Base-by-base conservation (phyloP, 1,140 invertebrate genomes). In the Tetragnatha versicolor region DNA sequence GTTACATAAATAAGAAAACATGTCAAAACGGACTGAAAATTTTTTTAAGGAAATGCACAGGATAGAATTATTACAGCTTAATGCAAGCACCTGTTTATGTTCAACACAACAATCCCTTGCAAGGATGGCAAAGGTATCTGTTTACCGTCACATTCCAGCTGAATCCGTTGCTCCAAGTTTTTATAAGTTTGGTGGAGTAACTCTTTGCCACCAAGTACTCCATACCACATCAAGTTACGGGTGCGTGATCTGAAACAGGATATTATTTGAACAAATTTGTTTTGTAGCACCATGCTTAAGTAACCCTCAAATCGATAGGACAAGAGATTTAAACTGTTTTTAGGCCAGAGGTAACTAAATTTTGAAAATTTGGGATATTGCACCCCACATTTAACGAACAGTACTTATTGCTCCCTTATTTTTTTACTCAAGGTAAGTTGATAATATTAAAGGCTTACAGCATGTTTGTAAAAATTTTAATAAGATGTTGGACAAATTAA, bases 151-250 rank as follows among this genome's bases (percentile, higher is more conserved):
- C 95, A 97, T 86, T 97, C 94, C 22, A 97, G 84, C 81, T 95
- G 93, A 0, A 99, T 95, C 55, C 94, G 88, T 86, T 98, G 96
- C 81, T 98, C 97, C 33, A 99, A 88, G 88, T 99, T 98, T 85
- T 96, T 96, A 86, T 96, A 98, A 0, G 95, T 98, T 85, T 94
- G 93, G 82, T 90, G 87, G 27, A 89, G 70, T 49, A 89, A 84
- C 84, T 98, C 94, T 86, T 96, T 97, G 1, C 94, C 95, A 1
- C 96, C 96, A 7, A 98, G 87, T 0, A 98, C 95, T 0, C 96
- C 96, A 83, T 98, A 91, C 95, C 95, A 98, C 94, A 98, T 97
- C 82, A 97, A 95, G 86, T 98, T 98, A 82, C 95, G 93, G 0
- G 96, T 96, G 55, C 97, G 88, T 81, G 87, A 88, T 53, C 86